Percentiles rank a stretch among this genome's conserved stretches.
Evolutionary conservation across 2,113 vertebrate species (phyloP).

Genomic region (Oryzias woworae): DNA sequence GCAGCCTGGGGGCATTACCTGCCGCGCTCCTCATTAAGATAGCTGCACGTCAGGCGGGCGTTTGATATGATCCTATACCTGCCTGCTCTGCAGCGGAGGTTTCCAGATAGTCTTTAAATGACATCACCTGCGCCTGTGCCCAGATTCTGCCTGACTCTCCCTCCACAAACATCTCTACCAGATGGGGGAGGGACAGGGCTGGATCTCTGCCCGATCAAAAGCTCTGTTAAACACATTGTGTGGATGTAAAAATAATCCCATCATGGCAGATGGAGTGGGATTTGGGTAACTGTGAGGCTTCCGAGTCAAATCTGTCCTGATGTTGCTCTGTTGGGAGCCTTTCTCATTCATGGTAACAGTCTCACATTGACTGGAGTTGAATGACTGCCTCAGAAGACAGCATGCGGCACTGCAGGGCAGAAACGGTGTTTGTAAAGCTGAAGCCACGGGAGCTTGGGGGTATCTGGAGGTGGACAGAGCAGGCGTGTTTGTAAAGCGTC

Average conservation of each 20-base stretch:
- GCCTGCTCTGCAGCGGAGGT: slow-evolving; percentile 29
- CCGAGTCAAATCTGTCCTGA: slow-evolving; percentile 3
- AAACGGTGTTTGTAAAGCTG: slow-evolving; percentile 54
- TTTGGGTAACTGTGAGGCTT: slow-evolving; percentile 21
- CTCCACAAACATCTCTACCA: slow-evolving; percentile 43
- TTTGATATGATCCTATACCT: slow-evolving; percentile 62
- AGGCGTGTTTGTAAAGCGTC: slow-evolving; percentile 57
- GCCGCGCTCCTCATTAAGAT: slow-evolving; percentile 14
- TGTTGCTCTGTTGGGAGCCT: neutral
- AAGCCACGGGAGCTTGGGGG: slow-evolving; percentile 33
- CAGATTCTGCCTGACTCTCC: slow-evolving; percentile 51
- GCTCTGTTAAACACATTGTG: slow-evolving; percentile 10
- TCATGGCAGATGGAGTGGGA: slow-evolving; percentile 11
- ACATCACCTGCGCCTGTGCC: slow-evolving; percentile 58
- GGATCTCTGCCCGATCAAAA: slow-evolving; percentile 37
- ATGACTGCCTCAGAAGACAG: slow-evolving; percentile 35
- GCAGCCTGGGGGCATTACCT: slow-evolving; percentile 28
- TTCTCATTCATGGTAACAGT: neutral
- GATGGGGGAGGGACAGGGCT: slow-evolving; percentile 39
- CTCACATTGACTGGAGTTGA: slow-evolving; percentile 24
- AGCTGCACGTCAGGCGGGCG: slow-evolving; percentile 30
- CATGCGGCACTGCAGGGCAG: slow-evolving; percentile 7
- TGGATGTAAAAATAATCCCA: no score
- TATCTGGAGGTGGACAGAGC: slow-evolving; percentile 24
- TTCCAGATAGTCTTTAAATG: slow-evolving; percentile 65